Percentiles rank a stretch among this genome's conserved stretches.
Evolutionary conservation across 2,797 vertebrate genomes (phyloP).

Genomic region (Myotis findleyi): DNA sequence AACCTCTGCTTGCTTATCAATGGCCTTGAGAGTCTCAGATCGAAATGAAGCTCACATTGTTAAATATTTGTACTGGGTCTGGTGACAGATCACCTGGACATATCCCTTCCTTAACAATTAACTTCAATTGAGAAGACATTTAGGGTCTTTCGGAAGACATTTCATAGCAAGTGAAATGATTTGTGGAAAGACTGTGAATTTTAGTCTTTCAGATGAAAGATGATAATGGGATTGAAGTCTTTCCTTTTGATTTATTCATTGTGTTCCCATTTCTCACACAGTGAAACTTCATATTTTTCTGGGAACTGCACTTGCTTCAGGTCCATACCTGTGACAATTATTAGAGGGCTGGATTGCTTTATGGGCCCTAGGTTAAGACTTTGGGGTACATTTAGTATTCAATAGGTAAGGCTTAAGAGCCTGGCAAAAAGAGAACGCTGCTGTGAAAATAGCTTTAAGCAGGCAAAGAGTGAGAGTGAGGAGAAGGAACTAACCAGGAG

Average conservation of each 20-base stretch:
- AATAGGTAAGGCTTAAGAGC: background rate
- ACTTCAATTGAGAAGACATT: constrained; percentile 72
- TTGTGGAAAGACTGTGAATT: constrained; percentile 69
- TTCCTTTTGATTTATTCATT: constrained; percentile 64
- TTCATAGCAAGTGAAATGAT: constrained; percentile 68
- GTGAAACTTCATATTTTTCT: constrained; percentile 66
- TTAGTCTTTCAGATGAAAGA: constrained; percentile 67
- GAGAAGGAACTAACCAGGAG: background rate
- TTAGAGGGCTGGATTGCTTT: background rate
- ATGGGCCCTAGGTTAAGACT: background rate
- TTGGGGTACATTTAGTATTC: background rate
- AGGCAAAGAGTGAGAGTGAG: background rate
- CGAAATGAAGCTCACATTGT: constrained; percentile 35
- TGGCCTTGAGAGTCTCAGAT: constrained; percentile 34
- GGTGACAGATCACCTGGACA: constrained; percentile 62
- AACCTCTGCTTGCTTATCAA: background rate
- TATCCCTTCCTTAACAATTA: constrained; percentile 75
- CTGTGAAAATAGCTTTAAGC: background rate
- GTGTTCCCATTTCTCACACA: constrained; percentile 56
- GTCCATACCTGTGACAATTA: background rate
- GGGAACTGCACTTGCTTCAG: constrained; percentile 31
- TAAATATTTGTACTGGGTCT: constrained; percentile 63
- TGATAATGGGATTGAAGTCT: constrained; percentile 64
- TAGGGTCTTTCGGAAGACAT: constrained; percentile 69
- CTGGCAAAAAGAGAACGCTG: background rate